Evolutionary conservation across 2,113 vertebrate species (phyloP).

Genomic region (Loxodonta africana): DNA sequence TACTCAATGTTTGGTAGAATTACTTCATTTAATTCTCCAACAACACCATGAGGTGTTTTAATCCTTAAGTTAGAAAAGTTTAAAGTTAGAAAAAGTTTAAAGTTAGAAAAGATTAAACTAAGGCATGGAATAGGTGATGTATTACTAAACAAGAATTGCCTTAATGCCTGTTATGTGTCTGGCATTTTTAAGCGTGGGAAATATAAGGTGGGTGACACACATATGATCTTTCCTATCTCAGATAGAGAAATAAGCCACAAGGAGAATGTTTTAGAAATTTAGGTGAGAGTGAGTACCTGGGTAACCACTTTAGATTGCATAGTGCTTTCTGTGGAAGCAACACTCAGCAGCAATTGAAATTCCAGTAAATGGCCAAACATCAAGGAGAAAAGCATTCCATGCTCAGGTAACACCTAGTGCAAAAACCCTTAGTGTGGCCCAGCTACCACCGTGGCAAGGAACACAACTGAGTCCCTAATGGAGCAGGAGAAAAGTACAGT

Average conservation of each 20-base stretch:
- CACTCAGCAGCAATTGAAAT: neutral
- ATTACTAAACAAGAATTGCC: neutral
- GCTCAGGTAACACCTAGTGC: neutral
- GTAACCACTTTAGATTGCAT: neutral
- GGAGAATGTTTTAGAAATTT: neutral
- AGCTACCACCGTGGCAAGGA: no score
- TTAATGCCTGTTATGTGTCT: neutral
- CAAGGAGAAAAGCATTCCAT: neutral
- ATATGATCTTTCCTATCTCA: neutral
- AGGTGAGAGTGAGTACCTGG: neutral
- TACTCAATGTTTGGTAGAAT: neutral
- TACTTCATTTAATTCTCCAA: neutral
- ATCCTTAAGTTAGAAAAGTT: neutral
- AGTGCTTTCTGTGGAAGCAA: neutral
- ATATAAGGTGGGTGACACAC: neutral
- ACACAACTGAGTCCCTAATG: no score
- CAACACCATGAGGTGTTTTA: neutral
- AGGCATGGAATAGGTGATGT: neutral
- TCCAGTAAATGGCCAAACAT: neutral
- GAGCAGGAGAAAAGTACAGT: no score
- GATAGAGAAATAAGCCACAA: slow-evolving; percentile 1
- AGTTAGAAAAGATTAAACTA: neutral
- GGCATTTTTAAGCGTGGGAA: neutral
- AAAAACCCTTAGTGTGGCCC: neutral
- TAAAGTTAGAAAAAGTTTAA: no score